A percentile compares a stretch with the other conserved stretches of the same genome.
Conservation (phyloP, 2,888 invertebrate genomes). For the Automeris io region DNA sequence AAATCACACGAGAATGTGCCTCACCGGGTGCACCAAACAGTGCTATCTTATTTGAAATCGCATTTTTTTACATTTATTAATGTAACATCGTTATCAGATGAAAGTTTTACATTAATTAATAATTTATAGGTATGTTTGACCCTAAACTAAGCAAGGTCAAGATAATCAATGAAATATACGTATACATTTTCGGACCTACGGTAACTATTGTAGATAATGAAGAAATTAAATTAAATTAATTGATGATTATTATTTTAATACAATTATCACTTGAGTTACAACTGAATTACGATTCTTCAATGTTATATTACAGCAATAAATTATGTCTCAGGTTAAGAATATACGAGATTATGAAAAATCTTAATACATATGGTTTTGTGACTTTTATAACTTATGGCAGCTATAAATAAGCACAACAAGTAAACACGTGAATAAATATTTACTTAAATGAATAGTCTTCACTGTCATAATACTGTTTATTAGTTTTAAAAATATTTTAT, state of each 20-base stretch:
- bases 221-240: too few relatives aligned
- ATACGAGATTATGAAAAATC: constrained; percentile 3
- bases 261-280: neutral
- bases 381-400: neutral
- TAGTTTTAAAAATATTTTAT: neutral
- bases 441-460: neutral
- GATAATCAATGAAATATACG: neutral
- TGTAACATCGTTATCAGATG: neutral
- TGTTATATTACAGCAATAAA: neutral
- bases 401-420: neutral
- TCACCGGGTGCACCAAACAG: neutral
- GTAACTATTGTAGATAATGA: neutral
- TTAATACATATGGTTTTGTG: constrained; percentile 5
- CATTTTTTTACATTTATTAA: neutral
- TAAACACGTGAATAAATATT: neutral
- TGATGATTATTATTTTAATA: neutral
- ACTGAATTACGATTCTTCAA: neutral
- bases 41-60: neutral
- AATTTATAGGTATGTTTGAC: constrained; percentile 1
- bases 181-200: neutral
- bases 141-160: neutral
- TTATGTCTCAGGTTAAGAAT: neutral
- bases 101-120: neutral
- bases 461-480: neutral
- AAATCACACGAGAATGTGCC: neutral